These are phyloP conservation scores for Noctua pronuba DNA, from an alignment of 2,888 invertebrate genomes.

Conservation along the genomic window DNA sequence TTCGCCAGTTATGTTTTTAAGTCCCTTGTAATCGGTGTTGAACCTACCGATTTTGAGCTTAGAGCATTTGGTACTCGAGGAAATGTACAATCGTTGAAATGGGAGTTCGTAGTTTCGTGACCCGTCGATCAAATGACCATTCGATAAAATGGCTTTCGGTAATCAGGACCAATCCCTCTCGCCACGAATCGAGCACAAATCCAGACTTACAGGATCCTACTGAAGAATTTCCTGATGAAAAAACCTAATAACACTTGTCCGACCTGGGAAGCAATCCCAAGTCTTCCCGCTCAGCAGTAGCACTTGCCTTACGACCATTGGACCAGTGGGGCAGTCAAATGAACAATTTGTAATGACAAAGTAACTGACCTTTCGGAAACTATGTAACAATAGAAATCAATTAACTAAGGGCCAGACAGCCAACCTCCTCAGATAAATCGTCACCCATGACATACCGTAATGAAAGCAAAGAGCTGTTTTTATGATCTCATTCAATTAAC, in stretches of 20 bases:
- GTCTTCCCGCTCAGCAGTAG: too few relatives aligned
- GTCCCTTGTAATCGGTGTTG: too few relatives aligned
- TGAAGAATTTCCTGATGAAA: neutral
- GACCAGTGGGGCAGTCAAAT: neutral
- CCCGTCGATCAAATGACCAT: too few relatives aligned
- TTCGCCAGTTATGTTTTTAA: too few relatives aligned
- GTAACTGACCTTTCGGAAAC: neutral
- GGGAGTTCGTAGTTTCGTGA: neutral
- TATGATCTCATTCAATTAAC: conserved; percentile 57
- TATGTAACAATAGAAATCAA: conserved; percentile 2
- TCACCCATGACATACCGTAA: conserved; percentile 14
- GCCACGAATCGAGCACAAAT: neutral
- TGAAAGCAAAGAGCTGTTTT: conserved; percentile 47
- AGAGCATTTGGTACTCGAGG: neutral
- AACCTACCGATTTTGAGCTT: neutral
- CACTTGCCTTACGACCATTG: neutral
- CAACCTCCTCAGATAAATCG: conserved; percentile 4
- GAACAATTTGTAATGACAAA: neutral
- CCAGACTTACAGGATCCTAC: neutral
- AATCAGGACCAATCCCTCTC: neutral
- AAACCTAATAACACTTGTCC: neutral
- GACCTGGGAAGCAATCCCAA: neutral
- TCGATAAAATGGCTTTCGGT: neutral
- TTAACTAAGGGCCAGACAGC: neutral
- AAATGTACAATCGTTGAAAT: too few relatives aligned